These are phyloP conservation scores for Ernsta delagoae DNA, from an alignment of 2,888 invertebrate species.

Conservation along the genomic window DNA sequence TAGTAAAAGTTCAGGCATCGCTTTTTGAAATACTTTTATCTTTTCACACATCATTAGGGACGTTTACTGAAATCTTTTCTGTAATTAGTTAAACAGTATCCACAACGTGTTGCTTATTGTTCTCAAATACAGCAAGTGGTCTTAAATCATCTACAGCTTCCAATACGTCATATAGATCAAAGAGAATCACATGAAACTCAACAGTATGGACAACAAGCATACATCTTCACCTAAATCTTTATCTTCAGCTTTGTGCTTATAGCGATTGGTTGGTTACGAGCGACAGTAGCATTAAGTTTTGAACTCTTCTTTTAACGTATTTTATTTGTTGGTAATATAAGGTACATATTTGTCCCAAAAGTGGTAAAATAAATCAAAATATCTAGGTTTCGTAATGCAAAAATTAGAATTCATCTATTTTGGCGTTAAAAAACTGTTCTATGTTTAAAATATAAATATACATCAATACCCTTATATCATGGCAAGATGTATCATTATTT, in stretches of 20 bases:
- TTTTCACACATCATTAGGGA: conserved; percentile 67
- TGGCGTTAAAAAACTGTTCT: too few relatives aligned
- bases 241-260: conserved; percentile 42
- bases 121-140: conserved; percentile 54
- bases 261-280: conserved; percentile 22
- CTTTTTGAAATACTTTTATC: conserved; percentile 47
- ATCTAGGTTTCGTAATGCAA: too few relatives aligned
- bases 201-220: conserved; percentile 58
- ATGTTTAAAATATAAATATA: too few relatives aligned
- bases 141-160: conserved; percentile 77
- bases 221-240: conserved; percentile 50
- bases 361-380: too few relatives aligned
- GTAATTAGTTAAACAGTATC: conserved; percentile 68
- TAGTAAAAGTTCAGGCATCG: conserved; percentile 17
- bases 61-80: conserved; percentile 57
- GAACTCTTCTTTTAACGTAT: too few relatives aligned
- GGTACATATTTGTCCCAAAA: too few relatives aligned
- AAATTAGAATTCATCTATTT: too few relatives aligned
- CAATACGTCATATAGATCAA: conserved; percentile 78
- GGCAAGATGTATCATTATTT: too few relatives aligned
- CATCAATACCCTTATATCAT: too few relatives aligned
- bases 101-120: conserved; percentile 62
- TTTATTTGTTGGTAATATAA: not conserved
- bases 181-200: conserved; percentile 73
- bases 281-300: conserved; percentile 41